Conservation (phyloP, 2,888 invertebrate species). For the Lithophane socia region DNA sequence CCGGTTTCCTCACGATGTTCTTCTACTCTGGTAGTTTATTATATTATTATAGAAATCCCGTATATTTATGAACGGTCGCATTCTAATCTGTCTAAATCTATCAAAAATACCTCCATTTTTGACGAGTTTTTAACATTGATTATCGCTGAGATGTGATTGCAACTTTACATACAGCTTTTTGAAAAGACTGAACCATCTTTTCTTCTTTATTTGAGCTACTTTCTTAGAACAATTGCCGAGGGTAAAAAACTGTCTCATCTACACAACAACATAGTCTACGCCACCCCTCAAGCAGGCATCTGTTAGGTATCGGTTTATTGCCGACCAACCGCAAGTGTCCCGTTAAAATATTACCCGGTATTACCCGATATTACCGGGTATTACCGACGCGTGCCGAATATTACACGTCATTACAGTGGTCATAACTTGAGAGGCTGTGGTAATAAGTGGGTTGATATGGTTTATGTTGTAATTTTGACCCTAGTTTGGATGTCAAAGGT, state of each 20-base stretch:
- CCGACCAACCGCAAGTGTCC: slow-evolving; percentile 80
- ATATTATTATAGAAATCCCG: too few relatives aligned
- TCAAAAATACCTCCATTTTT: too few relatives aligned
- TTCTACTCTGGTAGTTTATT: too few relatives aligned
- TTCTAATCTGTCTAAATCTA: too few relatives aligned
- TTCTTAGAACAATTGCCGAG: neutral
- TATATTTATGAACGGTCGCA: too few relatives aligned
- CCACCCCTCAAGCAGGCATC: slow-evolving; percentile 78
- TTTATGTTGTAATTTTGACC: slow-evolving; percentile 51
- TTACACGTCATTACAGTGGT: slow-evolving; percentile 78
- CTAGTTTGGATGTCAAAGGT: slow-evolving; percentile 27
- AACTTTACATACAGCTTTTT: neutral
- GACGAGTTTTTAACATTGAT: too few relatives aligned
- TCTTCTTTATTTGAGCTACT: neutral
- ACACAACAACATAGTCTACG: slow-evolving; percentile 66
- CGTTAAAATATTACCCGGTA: slow-evolving; percentile 85
- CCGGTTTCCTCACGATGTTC: too few relatives aligned
- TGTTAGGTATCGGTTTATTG: slow-evolving; percentile 86
- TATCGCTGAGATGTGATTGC: too few relatives aligned
- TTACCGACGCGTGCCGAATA: slow-evolving; percentile 76
- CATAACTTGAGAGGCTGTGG: slow-evolving; percentile 61
- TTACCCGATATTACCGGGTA: slow-evolving; percentile 81
- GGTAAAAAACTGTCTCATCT: slow-evolving; percentile 31
- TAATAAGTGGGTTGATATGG: slow-evolving; percentile 54
- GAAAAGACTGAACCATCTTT: neutral